Evolutionary conservation across 2,113 vertebrate species (phyloP), one percentile per base, ranked within the genome.

Genomic region (Lasiurus cinereus): DNA sequence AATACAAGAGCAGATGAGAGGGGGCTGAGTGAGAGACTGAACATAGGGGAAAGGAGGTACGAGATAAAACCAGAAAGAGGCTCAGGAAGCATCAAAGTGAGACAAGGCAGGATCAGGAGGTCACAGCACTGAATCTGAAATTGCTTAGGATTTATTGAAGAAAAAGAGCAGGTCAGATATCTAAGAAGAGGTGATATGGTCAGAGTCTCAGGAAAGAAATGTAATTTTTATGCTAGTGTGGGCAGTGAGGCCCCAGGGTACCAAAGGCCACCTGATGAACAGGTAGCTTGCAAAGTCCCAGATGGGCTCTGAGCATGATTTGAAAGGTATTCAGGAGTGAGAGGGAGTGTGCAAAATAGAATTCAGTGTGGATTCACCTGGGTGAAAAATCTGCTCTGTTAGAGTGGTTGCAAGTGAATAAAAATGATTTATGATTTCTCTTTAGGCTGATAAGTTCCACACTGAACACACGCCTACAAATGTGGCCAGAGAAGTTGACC

Each of bases 251-350:
- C n/a, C 59, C 89, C 8, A 91, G 96, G 62, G 21, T 50, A n/a
- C 24, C 72, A 29, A 66, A 59, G 36, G 43, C n/a, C 5, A 83
- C 56, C 83, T 90, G 33, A 66, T 64, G 72, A 88, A 77, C 78
- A 83, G 70, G 93, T 95, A 73, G 64, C 76, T 97, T 91, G 74
- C 48, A 70, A 85, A 95, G 83, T 36, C 94, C 94, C 96, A 94
- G 95, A 91, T 56, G 67, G 95, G 80, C 95, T 95, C 96, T 91
- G 82, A 79, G 91, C 76, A 74, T 36, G 31, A 33, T 79, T 29
- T 15, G 39, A 11, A 91, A 92, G 66, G 72, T 48, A 54, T 33
- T 94, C 90, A 84, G 94, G 96, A 62, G 90, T 70, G 50, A 39
- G 89, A 88, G 4, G 43, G 59, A 93, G 62, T 7, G 6, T 56